Conservation (phyloP, 1,140 invertebrate genomes). For the Penaeus chinensis region DNA sequence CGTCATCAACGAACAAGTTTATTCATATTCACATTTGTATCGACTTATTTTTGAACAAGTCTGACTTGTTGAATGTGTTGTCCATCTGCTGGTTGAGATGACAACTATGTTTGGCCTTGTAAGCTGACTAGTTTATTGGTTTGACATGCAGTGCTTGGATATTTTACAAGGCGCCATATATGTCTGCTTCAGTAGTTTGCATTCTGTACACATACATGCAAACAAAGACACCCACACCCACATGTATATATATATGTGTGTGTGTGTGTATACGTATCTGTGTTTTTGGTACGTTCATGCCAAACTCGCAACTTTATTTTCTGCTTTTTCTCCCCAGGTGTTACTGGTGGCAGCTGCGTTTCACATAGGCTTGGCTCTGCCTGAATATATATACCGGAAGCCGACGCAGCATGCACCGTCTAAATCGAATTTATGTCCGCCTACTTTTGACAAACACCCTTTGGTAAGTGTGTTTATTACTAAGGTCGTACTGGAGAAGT, state of each 20-base stretch:
- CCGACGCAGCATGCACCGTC: not conserved
- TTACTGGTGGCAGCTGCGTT: slow-evolving; percentile 4
- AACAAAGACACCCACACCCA: not conserved
- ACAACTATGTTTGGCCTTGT: too few species aligned
- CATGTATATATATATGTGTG: not conserved
- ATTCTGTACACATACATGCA: not conserved
- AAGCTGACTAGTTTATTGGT: too few species aligned
- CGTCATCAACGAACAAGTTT: too few species aligned
- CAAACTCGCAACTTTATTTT: too few species aligned
- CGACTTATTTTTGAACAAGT: too few species aligned
- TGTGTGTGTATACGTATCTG: slow-evolving; percentile 8
- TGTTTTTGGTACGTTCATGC: not conserved
- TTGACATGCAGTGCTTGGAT: too few species aligned
- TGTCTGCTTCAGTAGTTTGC: too few species aligned
- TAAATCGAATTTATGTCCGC: not conserved
- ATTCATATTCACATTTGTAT: too few species aligned
- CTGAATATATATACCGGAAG: not conserved
- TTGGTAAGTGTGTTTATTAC: slow-evolving; percentile 63
- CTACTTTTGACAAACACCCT: slow-evolving; percentile 66
- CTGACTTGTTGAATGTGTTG: too few species aligned
- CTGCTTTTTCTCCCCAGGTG: not conserved
- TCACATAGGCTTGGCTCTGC: not conserved
- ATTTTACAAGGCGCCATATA: too few species aligned
- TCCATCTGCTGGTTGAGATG: too few species aligned
- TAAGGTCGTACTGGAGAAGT: too few species aligned